Conservation (phyloP, 2,888 invertebrate genomes). For the Neria commutata region DNA sequence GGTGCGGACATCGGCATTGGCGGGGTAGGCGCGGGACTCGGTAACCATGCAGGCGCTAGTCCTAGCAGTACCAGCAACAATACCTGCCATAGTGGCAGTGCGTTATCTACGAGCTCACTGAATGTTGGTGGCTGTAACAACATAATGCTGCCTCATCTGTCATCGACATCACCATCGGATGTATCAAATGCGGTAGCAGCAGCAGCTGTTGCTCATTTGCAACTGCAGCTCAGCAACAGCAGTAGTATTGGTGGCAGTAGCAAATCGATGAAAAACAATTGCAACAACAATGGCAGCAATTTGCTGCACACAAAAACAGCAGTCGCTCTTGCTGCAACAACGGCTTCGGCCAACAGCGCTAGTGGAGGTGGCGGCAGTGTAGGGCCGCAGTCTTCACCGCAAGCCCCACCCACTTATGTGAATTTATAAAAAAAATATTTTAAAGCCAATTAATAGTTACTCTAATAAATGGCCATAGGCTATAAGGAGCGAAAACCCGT, state of each 20-base stretch:
- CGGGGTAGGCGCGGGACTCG: slow-evolving; percentile 24
- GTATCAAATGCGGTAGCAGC: slow-evolving; percentile 54
- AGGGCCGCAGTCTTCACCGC: slow-evolving; percentile 67
- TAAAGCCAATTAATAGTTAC: not conserved
- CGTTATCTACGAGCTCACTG: slow-evolving; percentile 53
- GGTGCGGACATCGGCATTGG: slow-evolving; percentile 25
- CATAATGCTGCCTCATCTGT: slow-evolving; percentile 57
- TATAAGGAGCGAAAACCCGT: no score
- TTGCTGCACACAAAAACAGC: no score
- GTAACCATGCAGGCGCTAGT: slow-evolving; percentile 34
- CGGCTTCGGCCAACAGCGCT: not conserved
- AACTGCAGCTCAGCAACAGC: slow-evolving; percentile 17
- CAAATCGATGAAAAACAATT: slow-evolving; percentile 16
- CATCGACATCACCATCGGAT: slow-evolving; percentile 57
- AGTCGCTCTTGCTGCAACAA: no score
- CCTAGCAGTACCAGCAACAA: no score
- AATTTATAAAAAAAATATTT: slow-evolving; percentile 67
- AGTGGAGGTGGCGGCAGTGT: slow-evolving; percentile 33
- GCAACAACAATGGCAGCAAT: slow-evolving; percentile 9
- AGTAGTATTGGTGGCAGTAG: slow-evolving; percentile 31
- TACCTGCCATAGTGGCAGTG: slow-evolving; percentile 42
- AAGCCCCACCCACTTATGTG: slow-evolving; percentile 93
- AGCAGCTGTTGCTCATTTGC: slow-evolving; percentile 51
- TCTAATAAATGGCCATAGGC: no score
- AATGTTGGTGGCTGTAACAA: slow-evolving; percentile 55